Conservation (phyloP, 2,888 invertebrate genomes). For the Phaedon cochleariae region DNA sequence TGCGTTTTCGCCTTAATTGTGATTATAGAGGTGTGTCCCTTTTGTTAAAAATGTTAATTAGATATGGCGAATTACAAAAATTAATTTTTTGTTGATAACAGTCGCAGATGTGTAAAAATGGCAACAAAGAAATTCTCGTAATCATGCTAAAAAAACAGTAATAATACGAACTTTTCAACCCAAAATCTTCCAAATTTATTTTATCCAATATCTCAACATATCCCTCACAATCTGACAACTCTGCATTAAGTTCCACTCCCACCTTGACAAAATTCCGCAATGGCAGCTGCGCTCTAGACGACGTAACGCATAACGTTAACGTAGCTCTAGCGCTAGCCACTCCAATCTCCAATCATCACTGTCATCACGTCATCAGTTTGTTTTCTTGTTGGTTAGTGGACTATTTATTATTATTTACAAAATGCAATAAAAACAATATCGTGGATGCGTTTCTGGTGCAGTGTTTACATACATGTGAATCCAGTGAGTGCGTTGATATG, state of each 20-base stretch:
- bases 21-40: no score
- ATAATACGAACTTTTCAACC: no score
- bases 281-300: constrained; percentile 51
- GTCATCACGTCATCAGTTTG: constrained; percentile 29
- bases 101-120: no score
- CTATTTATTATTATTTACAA: constrained; percentile 27
- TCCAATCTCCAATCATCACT: constrained; percentile 28
- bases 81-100: no score
- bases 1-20: no score
- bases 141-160: no score
- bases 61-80: no score
- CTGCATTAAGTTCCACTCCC: constrained; percentile 20
- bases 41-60: no score
- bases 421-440: constrained; percentile 26
- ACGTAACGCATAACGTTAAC: no score
- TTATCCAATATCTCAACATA: no score
- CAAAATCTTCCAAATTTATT: no score
- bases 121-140: no score
- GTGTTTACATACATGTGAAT: constrained; percentile 24
- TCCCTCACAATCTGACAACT: constrained; percentile 18
- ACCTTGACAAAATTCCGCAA: constrained; percentile 36
- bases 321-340: constrained; percentile 14
- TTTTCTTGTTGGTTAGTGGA: constrained; percentile 30
- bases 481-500: constrained; percentile 19
- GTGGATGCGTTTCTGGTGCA: constrained; percentile 17